Conservation (phyloP, 2,888 invertebrate species). For the Tyria jacobaeae region DNA sequence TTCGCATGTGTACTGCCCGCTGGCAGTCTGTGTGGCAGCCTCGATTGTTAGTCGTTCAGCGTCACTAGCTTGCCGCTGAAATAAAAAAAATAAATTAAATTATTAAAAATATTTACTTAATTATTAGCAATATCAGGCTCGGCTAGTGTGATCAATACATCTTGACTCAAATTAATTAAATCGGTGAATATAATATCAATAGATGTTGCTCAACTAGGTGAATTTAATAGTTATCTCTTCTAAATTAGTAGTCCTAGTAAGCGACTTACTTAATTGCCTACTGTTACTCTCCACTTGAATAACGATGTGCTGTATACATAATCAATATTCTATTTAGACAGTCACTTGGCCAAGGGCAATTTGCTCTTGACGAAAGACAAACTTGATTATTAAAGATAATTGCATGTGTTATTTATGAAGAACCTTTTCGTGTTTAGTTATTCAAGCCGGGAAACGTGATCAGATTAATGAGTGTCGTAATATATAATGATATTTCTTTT, state of each 20-base stretch:
- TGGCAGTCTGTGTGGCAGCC: slow-evolving; percentile 88
- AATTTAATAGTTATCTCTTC: slow-evolving; percentile 6
- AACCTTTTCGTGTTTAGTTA: slow-evolving; percentile 15
- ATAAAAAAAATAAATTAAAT: background rate
- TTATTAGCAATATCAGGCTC: background rate
- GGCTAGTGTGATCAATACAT: background rate
- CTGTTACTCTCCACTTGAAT: slow-evolving; percentile 41
- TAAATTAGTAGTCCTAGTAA: slow-evolving; percentile 2
- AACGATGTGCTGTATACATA: slow-evolving; percentile 45
- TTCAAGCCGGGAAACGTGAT: slow-evolving; percentile 13
- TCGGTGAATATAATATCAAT: background rate
- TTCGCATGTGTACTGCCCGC: slow-evolving; percentile 91
- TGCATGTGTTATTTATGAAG: slow-evolving; percentile 25
- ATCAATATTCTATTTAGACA: slow-evolving; percentile 42
- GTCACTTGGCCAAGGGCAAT: slow-evolving; percentile 29
- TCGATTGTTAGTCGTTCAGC: slow-evolving; percentile 87
- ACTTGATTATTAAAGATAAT: slow-evolving; percentile 20
- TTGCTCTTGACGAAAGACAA: slow-evolving; percentile 4
- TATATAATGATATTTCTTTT: slow-evolving; percentile 6
- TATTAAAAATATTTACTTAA: background rate
- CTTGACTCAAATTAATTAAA: background rate
- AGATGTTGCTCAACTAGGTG: slow-evolving; percentile 1
- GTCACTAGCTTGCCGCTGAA: slow-evolving; percentile 63
- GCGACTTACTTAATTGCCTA: slow-evolving; percentile 41
- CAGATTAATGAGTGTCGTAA: slow-evolving; percentile 16